These are phyloP conservation scores for Anableps anableps DNA, from an alignment of 2,797 vertebrate genomes.

Conservation along the genomic window DNA sequence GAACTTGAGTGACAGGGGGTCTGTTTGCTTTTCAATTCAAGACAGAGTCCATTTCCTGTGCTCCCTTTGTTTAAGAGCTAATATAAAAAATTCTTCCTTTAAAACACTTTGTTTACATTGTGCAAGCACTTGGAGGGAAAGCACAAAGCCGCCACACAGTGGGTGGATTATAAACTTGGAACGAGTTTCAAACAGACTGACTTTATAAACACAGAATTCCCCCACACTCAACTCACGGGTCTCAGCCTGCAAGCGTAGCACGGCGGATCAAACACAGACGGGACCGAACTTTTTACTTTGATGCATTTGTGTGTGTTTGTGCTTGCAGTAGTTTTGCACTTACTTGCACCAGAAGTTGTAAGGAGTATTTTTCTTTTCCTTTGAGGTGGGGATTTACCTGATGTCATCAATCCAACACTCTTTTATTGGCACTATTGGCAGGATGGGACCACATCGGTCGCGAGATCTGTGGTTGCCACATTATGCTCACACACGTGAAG, in stretches of 20 bases:
- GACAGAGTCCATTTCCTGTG: conserved; percentile 75
- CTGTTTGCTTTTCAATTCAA: conserved; percentile 75
- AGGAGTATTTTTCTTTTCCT: neutral
- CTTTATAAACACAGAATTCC: conserved; percentile 81
- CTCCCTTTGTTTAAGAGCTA: conserved; percentile 79
- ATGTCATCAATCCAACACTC: conserved; percentile 9
- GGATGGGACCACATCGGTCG: conserved; percentile 10
- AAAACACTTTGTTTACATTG: conserved; percentile 79
- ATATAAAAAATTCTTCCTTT: conserved; percentile 70
- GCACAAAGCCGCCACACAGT: conserved; percentile 80
- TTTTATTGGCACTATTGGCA: conserved; percentile 14
- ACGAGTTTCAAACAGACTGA: conserved; percentile 80
- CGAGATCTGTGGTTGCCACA: conserved; percentile 42
- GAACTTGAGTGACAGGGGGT: conserved; percentile 72
- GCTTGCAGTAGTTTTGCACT: conserved; percentile 44
- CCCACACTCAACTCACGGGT: conserved; percentile 72
- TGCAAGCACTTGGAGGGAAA: conserved; percentile 78
- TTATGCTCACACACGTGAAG: conserved; percentile 64
- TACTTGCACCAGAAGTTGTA: conserved; percentile 17
- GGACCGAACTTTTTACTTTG: conserved; percentile 59
- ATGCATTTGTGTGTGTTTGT: conserved; percentile 47
- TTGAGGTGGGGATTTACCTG: conserved; percentile 13
- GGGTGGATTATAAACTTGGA: conserved; percentile 84
- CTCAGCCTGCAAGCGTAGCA: conserved; percentile 71
- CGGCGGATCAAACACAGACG: conserved; percentile 74